phyloP scores from a whole-genome alignment of 2,113 vertebrate species.

The Apodemus sylvaticus region DNA sequence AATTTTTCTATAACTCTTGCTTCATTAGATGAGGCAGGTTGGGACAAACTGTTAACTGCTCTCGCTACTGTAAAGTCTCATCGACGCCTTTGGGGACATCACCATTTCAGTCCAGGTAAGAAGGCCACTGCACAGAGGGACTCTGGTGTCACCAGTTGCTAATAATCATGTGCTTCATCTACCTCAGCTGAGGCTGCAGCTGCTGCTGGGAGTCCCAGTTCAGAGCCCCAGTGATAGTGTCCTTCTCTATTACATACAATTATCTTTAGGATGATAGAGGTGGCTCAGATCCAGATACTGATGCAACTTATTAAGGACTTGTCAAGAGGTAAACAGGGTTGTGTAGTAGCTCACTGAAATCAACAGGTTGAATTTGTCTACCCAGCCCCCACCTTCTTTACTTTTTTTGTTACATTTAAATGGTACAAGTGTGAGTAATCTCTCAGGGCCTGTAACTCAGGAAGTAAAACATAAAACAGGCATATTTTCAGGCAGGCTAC shows the following conservation, averaged over 20 bases:
- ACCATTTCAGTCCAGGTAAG: not conserved
- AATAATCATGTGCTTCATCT: not conserved
- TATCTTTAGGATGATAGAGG: conserved; percentile 11
- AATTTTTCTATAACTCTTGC: not conserved
- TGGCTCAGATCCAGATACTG: conserved; percentile 64
- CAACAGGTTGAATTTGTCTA: not conserved
- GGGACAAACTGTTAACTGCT: not conserved
- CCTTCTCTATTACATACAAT: conserved; percentile 22
- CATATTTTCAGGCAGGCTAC: conserved; percentile 76
- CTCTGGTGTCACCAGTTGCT: not conserved
- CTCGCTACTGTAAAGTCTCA: not conserved
- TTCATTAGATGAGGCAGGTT: not conserved
- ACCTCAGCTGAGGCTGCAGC: conserved; percentile 51
- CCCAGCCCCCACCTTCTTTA: not conserved
- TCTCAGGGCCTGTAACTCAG: conserved; percentile 48
- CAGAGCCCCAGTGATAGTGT: not conserved
- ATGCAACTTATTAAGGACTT: conserved; percentile 62
- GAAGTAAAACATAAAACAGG: conserved; percentile 78
- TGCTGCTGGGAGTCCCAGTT: conserved; percentile 46
- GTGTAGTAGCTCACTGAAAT: conserved; percentile 44
- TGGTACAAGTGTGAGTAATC: conserved; percentile 23
- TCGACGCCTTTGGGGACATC: not conserved
- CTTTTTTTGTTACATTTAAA: conserved; percentile 27
- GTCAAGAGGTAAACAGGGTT: conserved; percentile 55
- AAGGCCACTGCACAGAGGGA: not conserved